Conservation (phyloP, 2,797 vertebrate species). For the Antrozous pallidus region DNA sequence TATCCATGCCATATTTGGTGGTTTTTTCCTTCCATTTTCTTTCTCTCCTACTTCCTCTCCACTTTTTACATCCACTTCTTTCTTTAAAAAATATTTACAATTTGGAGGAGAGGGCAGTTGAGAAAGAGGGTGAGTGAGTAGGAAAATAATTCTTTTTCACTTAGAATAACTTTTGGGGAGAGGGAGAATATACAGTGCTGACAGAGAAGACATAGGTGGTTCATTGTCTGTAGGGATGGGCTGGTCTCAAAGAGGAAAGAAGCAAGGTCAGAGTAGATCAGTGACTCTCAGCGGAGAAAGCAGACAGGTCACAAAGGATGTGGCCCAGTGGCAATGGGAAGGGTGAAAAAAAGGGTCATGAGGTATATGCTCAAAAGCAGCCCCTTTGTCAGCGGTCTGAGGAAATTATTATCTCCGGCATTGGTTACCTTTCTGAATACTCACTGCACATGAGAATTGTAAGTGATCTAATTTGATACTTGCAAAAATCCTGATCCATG, state of each 20-base stretch:
- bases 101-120: not conserved
- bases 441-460: accelerated
- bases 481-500: not conserved
- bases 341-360: not conserved
- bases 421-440: not conserved
- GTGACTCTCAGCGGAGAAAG: not conserved
- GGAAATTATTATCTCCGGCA: not conserved
- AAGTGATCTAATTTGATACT: not conserved
- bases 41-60: not conserved
- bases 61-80: not conserved
- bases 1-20: not conserved
- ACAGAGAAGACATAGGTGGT: not conserved
- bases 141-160: not conserved
- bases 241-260: not conserved
- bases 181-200: not conserved
- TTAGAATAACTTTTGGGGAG: not conserved
- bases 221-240: not conserved
- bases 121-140: not conserved
- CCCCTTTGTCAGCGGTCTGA: not conserved
- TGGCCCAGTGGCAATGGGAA: not conserved
- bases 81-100: not conserved
- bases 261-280: too few relatives aligned
- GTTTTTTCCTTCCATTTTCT: not conserved
- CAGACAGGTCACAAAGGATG: not conserved
- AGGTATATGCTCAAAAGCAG: not conserved